A percentile compares a stretch with the other conserved stretches of the same genome.
These are phyloP conservation scores for Microdon myrmicae DNA, from an alignment of 2,888 invertebrate species.

Conservation along the genomic window DNA sequence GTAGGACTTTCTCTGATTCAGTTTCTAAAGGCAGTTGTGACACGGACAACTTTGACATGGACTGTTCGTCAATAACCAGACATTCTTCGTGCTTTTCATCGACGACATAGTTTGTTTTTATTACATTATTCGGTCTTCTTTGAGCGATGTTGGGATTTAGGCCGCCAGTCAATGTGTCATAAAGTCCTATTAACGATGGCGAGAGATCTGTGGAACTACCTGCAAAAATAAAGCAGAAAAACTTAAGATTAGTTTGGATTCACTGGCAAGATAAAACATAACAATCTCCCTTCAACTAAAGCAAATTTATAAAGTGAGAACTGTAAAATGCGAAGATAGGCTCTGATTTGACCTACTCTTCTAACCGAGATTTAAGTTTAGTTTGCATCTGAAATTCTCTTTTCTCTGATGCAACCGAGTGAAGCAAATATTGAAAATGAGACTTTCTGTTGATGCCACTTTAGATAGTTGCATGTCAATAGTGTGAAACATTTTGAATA, in stretches of 20 bases:
- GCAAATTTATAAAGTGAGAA: too few species aligned
- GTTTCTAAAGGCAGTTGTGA: too few species aligned
- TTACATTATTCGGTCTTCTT: constrained; percentile 25
- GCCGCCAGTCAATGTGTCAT: constrained; percentile 77
- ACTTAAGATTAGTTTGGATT: not conserved
- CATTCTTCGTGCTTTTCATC: constrained; percentile 31
- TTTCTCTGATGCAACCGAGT: too few species aligned
- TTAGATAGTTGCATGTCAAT: too few species aligned
- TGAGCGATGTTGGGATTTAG: constrained; percentile 56
- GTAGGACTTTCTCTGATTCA: constrained; percentile 21
- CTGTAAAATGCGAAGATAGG: too few species aligned
- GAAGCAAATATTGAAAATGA: too few species aligned
- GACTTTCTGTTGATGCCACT: too few species aligned
- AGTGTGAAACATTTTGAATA: too few species aligned
- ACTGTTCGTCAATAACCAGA: constrained; percentile 34
- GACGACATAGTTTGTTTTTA: constrained; percentile 34
- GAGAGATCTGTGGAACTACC: constrained; percentile 88
- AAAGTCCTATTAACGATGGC: constrained; percentile 86
- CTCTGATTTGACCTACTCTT: too few species aligned
- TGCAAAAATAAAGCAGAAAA: constrained; percentile 69
- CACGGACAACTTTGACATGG: constrained; percentile 21
- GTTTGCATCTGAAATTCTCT: too few species aligned
- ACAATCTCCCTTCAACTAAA: not conserved
- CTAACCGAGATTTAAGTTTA: too few species aligned
- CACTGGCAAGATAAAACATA: constrained; percentile 3